A percentile compares a stretch with the other conserved stretches of the same genome.
Evolutionary conservation across 2,888 invertebrate genomes (phyloP).

Genomic region (Nudaria mundana): DNA sequence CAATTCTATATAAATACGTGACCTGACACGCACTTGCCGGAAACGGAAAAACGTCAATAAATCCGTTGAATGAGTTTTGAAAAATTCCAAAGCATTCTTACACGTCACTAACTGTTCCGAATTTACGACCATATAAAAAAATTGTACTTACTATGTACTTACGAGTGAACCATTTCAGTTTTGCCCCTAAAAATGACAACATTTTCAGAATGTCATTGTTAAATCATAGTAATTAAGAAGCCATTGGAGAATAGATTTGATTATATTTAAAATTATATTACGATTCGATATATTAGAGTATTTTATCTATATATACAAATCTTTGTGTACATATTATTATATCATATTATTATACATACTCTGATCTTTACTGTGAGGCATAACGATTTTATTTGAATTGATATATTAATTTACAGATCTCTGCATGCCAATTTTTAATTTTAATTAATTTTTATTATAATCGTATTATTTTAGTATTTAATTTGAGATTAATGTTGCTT

Average conservation of each 20-base stretch:
- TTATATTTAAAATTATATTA: slow-evolving; percentile 21
- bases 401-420: slow-evolving; percentile 31
- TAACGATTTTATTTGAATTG: slow-evolving; percentile 21
- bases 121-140: too few species aligned
- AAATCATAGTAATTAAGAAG: slow-evolving; percentile 10
- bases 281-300: slow-evolving; percentile 17
- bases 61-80: too few species aligned
- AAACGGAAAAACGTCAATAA: too few species aligned
- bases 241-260: slow-evolving; percentile 14
- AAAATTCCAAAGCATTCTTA: too few species aligned
- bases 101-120: too few species aligned
- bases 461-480: slow-evolving; percentile 27
- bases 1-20: too few species aligned
- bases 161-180: background rate
- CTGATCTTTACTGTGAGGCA: slow-evolving; percentile 17
- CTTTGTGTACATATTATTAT: slow-evolving; percentile 25
- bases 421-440: slow-evolving; percentile 26
- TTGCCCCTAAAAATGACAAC: background rate
- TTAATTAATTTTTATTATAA: slow-evolving; percentile 28
- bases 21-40: too few species aligned
- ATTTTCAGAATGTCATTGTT: background rate
- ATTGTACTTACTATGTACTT: too few species aligned
- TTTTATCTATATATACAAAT: slow-evolving; percentile 15
- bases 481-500: slow-evolving; percentile 35
- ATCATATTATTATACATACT: slow-evolving; percentile 15